phyloP scores from a whole-genome alignment of 2,113 vertebrate genomes.

The Menidia beryllina region DNA sequence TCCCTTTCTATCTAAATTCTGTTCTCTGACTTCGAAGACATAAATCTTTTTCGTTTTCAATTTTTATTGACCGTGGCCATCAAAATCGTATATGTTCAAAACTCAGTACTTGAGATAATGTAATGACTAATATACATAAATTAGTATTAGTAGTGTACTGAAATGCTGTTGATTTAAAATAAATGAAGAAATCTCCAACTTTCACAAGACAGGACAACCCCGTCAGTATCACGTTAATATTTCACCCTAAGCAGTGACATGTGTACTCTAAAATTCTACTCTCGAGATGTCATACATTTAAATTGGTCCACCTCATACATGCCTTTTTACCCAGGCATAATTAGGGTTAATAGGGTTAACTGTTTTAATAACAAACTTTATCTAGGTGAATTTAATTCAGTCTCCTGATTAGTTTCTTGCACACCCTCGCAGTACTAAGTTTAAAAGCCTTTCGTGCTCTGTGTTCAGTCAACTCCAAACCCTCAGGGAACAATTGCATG shows the following conservation, averaged over 20 bases:
- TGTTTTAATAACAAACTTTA: conserved; percentile 79
- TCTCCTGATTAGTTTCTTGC: conserved; percentile 54
- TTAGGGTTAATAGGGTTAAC: conserved; percentile 57
- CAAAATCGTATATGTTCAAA: too few species aligned
- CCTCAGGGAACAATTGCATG: conserved; percentile 72
- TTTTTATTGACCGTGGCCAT: too few species aligned
- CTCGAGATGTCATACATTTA: conserved; percentile 70
- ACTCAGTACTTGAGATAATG: too few species aligned
- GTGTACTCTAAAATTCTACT: conserved; percentile 64
- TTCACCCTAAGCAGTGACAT: conserved; percentile 56
- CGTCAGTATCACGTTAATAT: too few species aligned
- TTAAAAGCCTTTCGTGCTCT: conserved; percentile 39
- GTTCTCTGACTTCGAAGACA: too few species aligned
- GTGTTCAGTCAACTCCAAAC: conserved; percentile 45
- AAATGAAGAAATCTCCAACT: too few species aligned
- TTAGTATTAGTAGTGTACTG: too few species aligned
- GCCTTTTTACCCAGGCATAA: conserved; percentile 72
- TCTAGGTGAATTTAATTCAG: conserved; percentile 75
- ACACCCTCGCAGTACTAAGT: conserved; percentile 24
- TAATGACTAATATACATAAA: too few species aligned
- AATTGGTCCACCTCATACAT: conserved; percentile 58
- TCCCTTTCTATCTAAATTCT: too few species aligned
- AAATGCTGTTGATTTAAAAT: too few species aligned
- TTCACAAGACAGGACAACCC: too few species aligned
- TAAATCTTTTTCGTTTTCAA: too few species aligned